Conservation (phyloP, 2,888 invertebrate species). For the Chrysotoxum bicinctum region DNA sequence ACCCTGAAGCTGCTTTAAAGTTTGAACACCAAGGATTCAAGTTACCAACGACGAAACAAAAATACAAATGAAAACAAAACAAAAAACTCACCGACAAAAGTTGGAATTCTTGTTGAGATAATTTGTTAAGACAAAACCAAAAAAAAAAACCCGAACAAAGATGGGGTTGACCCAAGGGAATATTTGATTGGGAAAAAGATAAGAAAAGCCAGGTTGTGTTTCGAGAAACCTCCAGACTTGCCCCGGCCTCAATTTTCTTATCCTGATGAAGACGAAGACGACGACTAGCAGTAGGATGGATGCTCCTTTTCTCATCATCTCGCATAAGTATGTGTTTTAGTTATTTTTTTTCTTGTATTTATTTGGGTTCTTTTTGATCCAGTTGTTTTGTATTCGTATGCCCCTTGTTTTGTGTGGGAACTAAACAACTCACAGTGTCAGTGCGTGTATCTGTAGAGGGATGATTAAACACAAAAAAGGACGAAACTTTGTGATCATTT, state of each 20-base stretch:
- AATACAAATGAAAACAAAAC: conserved; percentile 16
- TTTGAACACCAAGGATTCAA: conserved; percentile 38
- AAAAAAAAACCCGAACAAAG: conserved; percentile 37
- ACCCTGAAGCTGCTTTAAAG: conserved; percentile 59
- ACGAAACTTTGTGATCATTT: conserved; percentile 57
- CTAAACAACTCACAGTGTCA: conserved; percentile 6
- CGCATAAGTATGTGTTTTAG: neutral
- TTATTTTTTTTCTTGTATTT: neutral
- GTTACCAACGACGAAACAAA: neutral
- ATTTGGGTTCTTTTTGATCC: neutral
- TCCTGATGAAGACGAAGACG: no score
- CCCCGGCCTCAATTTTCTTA: conserved; percentile 22
- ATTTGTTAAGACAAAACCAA: conserved; percentile 45
- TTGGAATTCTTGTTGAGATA: conserved; percentile 67
- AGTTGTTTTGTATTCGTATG: no score
- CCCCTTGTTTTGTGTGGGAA: conserved; percentile 1
- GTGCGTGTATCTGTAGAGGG: conserved; percentile 9
- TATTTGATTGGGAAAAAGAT: conserved; percentile 67
- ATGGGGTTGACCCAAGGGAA: conserved; percentile 70
- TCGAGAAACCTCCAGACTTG: conserved; percentile 24
- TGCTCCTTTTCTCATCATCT: conserved; percentile 45
- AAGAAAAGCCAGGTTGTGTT: conserved; percentile 54
- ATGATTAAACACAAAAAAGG: conserved; percentile 50
- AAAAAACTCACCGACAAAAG: conserved; percentile 52
- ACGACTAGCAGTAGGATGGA: neutral